Evolutionary conservation across 2,797 vertebrate species (phyloP), one percentile per base, ranked within the genome.

Genomic region (Clarias platycephalus): DNA sequence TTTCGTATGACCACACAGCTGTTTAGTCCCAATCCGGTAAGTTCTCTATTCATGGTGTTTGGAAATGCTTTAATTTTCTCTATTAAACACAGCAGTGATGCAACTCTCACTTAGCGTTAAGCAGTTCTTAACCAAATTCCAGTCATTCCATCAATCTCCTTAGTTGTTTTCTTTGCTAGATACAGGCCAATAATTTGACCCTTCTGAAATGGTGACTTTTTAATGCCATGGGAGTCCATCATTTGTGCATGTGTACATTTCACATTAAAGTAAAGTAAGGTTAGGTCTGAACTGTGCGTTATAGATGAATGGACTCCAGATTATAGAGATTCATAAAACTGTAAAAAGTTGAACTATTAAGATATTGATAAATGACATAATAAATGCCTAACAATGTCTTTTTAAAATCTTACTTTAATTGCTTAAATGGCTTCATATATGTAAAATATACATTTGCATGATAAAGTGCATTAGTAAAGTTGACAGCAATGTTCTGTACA

Each of bases 401-500:
- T 44, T 44, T 44, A 44, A 44, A 44, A 31, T 75, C 9, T 12
- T 31, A 76, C 31, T 58, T 12, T 76, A 58, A 20, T 57, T 58
- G 74, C 31, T 2, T 76, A 76, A 58, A 28, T 22, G 7, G 26
- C 53, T 58, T 76, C 4, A 55, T 24, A 60, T 37, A 58, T 60
- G 5, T 37, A 58, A 16, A 60, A 34, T 77, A 37, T 77, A 4
- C 10, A 24, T 60, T 16, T 40, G 7, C 18, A n/a, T 80, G 49
- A 53, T 53, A 13, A 53, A 53, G 13, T 3, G 60, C 5, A 20
- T 20, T 66, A 18, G n/a, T 64, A 40, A 62, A 79, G 62, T 57
- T 78, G 22, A 62, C 58, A 64, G 77, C 37, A 40, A 16, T 66
- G 62, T 53, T 66, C 64, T 64, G n/a, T 64, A 80, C 7, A 26